Evolutionary conservation across 2,888 invertebrate species (phyloP), one percentile per base, ranked within the genome.

Genomic region (Chrysotoxum bicinctum): DNA sequence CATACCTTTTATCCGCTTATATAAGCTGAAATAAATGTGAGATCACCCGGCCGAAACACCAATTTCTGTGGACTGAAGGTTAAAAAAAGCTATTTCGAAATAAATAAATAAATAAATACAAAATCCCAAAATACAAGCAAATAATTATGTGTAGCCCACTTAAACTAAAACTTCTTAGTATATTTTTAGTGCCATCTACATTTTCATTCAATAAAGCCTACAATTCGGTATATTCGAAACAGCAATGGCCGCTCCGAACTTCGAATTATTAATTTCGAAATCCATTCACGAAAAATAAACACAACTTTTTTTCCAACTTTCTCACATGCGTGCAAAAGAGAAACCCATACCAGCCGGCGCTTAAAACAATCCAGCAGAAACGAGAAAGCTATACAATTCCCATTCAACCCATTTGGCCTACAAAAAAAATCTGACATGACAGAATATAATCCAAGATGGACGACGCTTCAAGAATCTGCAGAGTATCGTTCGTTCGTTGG

Each of bases 401-500:
- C 14, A 40, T 40, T 32, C 7, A 23, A n/a, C 50, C 32, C 40
- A 50, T 62, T 75, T 84, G 75, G 43, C 80, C 80, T 64, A 64
- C 32, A 74, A 79, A 84, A 80, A 83, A 79, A 84, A 84, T 69
- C 75, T 77, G 85, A 81, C 76, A 81, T 85, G 85, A 85, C 80
- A 85, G 81, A 85, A 80, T 80, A 74, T 77, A 81, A 85, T 77
- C 73, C 85, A 85, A 85, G 85, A 85, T 85, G 85, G 85, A 85
- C 85, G 85, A 81, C 85, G 85, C 76, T 81, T 64, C 68, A 69
- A 68, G 54, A 69, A 85, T 77, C 69, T 81, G 77, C 81, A 76
- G 21, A 81, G 85, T 81, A 77, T 81, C 81, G 76, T 85, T 81
- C 80, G 80, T 68, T 85, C 58, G 73, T 72, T 81, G 76, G 72